Percentiles rank a stretch among this genome's conserved stretches.
These are phyloP conservation scores for Drosophila mojavensis DNA, from an alignment of 1,140 invertebrate species.

Conservation along the genomic window DNA sequence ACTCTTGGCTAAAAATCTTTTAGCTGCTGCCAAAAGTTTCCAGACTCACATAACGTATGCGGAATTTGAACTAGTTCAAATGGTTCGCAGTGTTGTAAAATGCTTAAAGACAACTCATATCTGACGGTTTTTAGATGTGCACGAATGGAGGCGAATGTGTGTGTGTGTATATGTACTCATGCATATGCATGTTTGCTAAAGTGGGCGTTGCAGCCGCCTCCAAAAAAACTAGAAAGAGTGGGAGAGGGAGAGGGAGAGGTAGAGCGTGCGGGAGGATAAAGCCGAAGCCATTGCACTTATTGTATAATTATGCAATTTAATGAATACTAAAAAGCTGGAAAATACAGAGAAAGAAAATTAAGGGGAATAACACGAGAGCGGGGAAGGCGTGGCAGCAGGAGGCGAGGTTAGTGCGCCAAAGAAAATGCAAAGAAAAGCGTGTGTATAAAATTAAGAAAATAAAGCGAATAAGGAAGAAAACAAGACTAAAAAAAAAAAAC, in stretches of 20 bases:
- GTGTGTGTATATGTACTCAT: slow-evolving; percentile 9
- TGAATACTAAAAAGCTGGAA: slow-evolving; percentile 76
- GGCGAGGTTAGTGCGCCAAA: slow-evolving; percentile 38
- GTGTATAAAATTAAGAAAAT: slow-evolving; percentile 79
- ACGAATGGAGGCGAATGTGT: slow-evolving; percentile 7
- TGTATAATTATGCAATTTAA: slow-evolving; percentile 82
- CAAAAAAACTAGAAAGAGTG: background rate
- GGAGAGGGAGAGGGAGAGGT: background rate
- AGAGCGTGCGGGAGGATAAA: background rate
- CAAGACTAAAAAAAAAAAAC: slow-evolving; percentile 15
- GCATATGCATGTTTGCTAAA: slow-evolving; percentile 24
- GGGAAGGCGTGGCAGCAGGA: background rate
- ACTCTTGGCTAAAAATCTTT: too few species aligned
- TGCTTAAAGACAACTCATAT: slow-evolving; percentile 7
- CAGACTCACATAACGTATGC: background rate
- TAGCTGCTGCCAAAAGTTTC: too few species aligned
- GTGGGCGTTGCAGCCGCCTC: slow-evolving; percentile 3
- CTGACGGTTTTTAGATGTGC: slow-evolving; percentile 1
- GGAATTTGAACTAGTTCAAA: background rate
- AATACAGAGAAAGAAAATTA: slow-evolving; percentile 6
- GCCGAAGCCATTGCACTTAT: slow-evolving; percentile 75
- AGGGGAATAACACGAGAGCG: background rate
- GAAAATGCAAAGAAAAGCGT: slow-evolving; percentile 63
- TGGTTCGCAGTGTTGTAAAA: slow-evolving; percentile 5
- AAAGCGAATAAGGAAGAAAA: slow-evolving; percentile 53